Base-by-base conservation (phyloP, 2,797 vertebrate species). In the Micromesistius poutassou region DNA sequence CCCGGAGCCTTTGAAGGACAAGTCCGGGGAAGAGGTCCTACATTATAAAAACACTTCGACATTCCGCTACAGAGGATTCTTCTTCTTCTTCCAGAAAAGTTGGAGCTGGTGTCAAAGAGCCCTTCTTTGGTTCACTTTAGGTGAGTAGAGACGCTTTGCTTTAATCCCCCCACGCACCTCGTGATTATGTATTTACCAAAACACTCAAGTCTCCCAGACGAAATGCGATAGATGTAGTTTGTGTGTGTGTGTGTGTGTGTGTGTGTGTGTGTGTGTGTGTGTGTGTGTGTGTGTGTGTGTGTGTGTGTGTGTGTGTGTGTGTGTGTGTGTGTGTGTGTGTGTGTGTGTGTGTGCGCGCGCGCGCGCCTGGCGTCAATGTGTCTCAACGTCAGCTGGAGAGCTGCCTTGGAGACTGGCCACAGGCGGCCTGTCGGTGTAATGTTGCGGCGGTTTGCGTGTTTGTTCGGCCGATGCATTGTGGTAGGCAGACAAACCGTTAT, bases 341-440 rank as follows among this genome's bases (percentile, higher is more conserved):
- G 78, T 82, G 82, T 83, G 82, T 80, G 84, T 82, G 83, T 81
- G 76, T 78, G 50, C 79, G 76, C 75, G 12, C 62, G 46, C 72
- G 74, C 82, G 82, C 82, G 82, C 76, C 85, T 90, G 93, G 93
- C 94, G 92, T 93, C 93, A 82, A 13, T 9, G 3, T 88, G 93
- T 95, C 93, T 93, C 89, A 81, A 74, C 79, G 87, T 87, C 85
- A 82, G 84, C 80, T 77, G 80, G 82, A 79, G 79, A 76, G 81
- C 82, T 73, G 87, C 74, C 38, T 89, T 91, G 91, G 90, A 87
- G 84, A 42, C 72, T 30, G 80, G 89, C 89, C 91, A 91, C 84
- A 25, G 74, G 84, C 82, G 74, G 87, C 38, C 50, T 40, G 62
- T 83, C 77, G 87, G 85, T 90, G 84, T 84, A 85, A 78, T 76